Evolutionary conservation across 1,140 invertebrate genomes (phyloP).

Genomic region (Laodelphax striatellus): DNA sequence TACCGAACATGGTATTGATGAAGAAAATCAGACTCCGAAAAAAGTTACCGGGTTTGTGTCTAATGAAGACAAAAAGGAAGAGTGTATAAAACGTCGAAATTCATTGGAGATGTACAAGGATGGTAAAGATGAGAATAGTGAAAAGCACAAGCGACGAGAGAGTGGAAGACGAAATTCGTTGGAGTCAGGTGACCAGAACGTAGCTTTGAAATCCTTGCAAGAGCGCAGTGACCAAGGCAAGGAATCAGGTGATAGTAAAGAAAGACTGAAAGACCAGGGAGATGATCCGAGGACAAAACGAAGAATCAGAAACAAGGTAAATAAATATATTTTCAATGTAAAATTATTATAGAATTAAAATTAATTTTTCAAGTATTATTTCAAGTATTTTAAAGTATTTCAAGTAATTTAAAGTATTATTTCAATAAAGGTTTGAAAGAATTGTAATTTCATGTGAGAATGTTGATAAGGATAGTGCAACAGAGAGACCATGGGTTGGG

Average conservation of each 20-base stretch:
- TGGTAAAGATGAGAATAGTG: slow-evolving; percentile 24
- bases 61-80: background rate
- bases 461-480: too few species aligned
- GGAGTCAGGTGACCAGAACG: slow-evolving; percentile 13
- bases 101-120: background rate
- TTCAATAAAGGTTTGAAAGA: too few species aligned
- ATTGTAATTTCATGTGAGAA: too few species aligned
- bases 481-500: too few species aligned
- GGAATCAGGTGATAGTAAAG: slow-evolving; percentile 30
- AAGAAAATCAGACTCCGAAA: too few species aligned
- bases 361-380: too few species aligned
- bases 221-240: slow-evolving; percentile 30
- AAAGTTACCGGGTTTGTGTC: too few species aligned
- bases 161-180: slow-evolving; percentile 22
- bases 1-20: too few species aligned
- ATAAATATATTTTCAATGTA: background rate
- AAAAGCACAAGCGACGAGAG: slow-evolving; percentile 24
- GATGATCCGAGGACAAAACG: slow-evolving; percentile 48
- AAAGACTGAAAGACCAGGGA: slow-evolving; percentile 36
- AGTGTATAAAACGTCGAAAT: background rate
- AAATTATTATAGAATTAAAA: too few species aligned
- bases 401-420: too few species aligned
- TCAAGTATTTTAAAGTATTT: too few species aligned
- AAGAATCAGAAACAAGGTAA: slow-evolving; percentile 54
- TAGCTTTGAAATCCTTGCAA: background rate